These are phyloP conservation scores for Drymonia ruficornis DNA, from an alignment of 2,888 invertebrate species.

Conservation along the genomic window DNA sequence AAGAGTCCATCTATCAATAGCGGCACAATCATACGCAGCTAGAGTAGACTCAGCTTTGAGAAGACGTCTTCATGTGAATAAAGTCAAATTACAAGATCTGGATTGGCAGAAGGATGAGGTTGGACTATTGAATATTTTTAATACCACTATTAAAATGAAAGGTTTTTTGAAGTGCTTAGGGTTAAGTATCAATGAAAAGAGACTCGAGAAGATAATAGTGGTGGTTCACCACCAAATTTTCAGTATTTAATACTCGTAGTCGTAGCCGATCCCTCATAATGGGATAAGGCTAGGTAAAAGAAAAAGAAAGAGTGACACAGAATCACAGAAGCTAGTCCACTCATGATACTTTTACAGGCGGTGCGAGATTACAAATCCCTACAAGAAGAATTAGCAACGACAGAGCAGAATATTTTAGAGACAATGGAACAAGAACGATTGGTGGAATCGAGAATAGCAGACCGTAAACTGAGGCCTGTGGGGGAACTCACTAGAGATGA, in stretches of 20 bases:
- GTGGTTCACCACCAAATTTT: no score
- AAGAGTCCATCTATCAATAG: constrained; percentile 88
- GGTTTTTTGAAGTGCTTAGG: background rate
- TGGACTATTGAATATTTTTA: constrained; percentile 1
- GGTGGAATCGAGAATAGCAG: constrained; percentile 89
- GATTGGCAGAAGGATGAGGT: constrained; percentile 92
- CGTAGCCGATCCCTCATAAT: no score
- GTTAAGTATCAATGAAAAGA: no score
- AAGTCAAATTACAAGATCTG: constrained; percentile 89
- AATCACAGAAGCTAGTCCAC: background rate
- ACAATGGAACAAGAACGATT: constrained; percentile 89
- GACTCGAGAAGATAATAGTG: no score
- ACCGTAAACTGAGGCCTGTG: constrained; percentile 87
- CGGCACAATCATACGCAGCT: constrained; percentile 88
- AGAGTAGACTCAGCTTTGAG: constrained; percentile 90
- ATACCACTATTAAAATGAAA: no score
- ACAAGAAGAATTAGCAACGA: constrained; percentile 86
- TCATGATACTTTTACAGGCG: constrained; percentile 67
- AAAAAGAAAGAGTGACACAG: no score
- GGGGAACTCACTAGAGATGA: constrained; percentile 88
- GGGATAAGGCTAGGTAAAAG: no score
- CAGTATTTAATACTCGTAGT: no score
- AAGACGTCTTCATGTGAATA: constrained; percentile 90
- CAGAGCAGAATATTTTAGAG: constrained; percentile 87
- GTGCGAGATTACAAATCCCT: constrained; percentile 88